A percentile compares a stretch with the other conserved stretches of the same genome.
phyloP scores from a whole-genome alignment of 1,140 invertebrate genomes.

The Lerema accius region DNA sequence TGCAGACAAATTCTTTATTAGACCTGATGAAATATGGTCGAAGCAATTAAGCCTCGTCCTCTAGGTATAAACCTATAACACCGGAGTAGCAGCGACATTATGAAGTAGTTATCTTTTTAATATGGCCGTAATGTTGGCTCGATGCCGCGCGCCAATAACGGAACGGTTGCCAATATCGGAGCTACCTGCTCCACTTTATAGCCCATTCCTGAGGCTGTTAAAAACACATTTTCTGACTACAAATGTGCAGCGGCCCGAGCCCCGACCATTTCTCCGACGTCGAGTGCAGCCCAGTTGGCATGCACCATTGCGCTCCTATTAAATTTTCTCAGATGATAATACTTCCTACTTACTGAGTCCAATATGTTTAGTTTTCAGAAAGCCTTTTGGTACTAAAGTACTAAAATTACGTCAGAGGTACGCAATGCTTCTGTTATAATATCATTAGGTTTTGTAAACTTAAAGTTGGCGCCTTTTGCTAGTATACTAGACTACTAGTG shows the following conservation, averaged over 20 bases:
- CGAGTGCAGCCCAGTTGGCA: not conserved
- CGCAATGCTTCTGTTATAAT: too few species aligned
- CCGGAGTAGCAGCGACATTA: not conserved
- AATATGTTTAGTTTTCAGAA: too few species aligned
- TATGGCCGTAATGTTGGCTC: not conserved
- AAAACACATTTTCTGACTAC: slow-evolving; percentile 18
- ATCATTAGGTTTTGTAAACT: too few species aligned
- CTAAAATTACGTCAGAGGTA: too few species aligned
- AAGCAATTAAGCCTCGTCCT: too few species aligned
- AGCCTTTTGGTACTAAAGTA: too few species aligned
- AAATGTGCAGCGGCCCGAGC: slow-evolving; percentile 7
- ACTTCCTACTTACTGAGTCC: too few species aligned
- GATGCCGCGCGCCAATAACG: not conserved
- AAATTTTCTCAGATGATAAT: too few species aligned
- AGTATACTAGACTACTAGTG: too few species aligned
- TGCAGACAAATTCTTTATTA: too few species aligned
- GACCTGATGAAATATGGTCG: not conserved
- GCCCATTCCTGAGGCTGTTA: slow-evolving; percentile 13
- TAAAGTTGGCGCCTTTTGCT: too few species aligned
- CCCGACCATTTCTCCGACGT: slow-evolving; percentile 5
- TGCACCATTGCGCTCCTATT: not conserved
- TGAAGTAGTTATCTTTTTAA: not conserved
- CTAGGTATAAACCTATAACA: too few species aligned
- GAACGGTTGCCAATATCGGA: slow-evolving; percentile 15
- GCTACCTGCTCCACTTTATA: slow-evolving; percentile 14